Evolutionary conservation across 1,140 invertebrate species (phyloP).

Genomic region (Tetramorium parvispinum): DNA sequence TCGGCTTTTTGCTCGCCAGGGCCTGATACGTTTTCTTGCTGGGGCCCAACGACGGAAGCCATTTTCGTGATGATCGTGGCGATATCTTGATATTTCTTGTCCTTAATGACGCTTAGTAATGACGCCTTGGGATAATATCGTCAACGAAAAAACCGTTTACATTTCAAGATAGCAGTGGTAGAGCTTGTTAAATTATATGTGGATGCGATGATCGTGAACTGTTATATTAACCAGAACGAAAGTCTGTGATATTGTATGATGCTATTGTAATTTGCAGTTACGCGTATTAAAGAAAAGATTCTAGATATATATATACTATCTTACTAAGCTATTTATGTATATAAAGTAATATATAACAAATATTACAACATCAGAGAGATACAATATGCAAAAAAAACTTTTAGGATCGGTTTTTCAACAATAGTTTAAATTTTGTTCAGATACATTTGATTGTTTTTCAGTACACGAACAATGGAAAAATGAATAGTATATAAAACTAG

Average conservation of each 20-base stretch:
- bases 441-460: too few species aligned
- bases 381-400: not conserved
- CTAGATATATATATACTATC: not conserved
- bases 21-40: conserved; percentile 41
- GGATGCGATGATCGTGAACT: conserved; percentile 1
- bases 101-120: conserved; percentile 68
- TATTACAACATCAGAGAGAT: not conserved
- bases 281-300: not conserved
- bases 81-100: conserved; percentile 46
- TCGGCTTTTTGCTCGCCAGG: not conserved
- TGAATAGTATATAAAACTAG: too few species aligned
- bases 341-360: not conserved
- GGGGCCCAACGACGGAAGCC: conserved; percentile 9
- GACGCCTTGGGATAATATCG: conserved; percentile 36
- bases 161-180: conserved; percentile 36
- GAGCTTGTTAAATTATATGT: conserved; percentile 36
- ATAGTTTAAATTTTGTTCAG: too few species aligned
- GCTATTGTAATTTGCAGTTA: not conserved
- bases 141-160: conserved; percentile 27
- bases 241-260: not conserved
- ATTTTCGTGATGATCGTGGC: conserved; percentile 20
- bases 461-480: too few species aligned
- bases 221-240: not conserved
- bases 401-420: too few species aligned
- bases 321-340: not conserved